Conservation (phyloP, 2,888 invertebrate genomes). For the Spilarctia lutea region DNA sequence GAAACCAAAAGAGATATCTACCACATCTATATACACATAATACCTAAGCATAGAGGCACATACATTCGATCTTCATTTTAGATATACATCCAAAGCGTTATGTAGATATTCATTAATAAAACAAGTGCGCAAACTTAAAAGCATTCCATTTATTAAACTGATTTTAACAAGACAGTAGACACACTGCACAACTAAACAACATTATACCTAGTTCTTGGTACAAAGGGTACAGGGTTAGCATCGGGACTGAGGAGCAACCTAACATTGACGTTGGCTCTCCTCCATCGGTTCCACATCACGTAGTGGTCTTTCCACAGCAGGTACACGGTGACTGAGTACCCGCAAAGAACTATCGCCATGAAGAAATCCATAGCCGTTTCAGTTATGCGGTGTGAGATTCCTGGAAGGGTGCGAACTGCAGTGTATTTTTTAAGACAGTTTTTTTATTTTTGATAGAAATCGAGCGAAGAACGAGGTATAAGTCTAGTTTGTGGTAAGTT, state of each 20-base stretch:
- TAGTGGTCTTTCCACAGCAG: constrained; percentile 89
- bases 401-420: constrained; percentile 54
- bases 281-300: constrained; percentile 90
- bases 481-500: not conserved
- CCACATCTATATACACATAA: not conserved
- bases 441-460: not conserved
- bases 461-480: not conserved
- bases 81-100: too few relatives aligned
- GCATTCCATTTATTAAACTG: constrained; percentile 45
- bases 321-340: constrained; percentile 88
- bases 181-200: constrained; percentile 64
- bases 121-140: constrained; percentile 28
- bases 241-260: constrained; percentile 86
- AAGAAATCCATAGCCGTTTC: constrained; percentile 88
- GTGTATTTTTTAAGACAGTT: constrained; percentile 18
- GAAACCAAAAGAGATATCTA: too few relatives aligned
- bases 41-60: not conserved
- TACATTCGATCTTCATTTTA: not conserved
- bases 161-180: constrained; percentile 39
- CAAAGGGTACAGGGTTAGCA: constrained; percentile 78
- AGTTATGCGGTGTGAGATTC: constrained; percentile 86
- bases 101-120: not conserved
- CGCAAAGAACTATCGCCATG: constrained; percentile 87
- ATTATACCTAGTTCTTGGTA: constrained; percentile 76
- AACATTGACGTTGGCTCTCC: constrained; percentile 88